Evolutionary conservation across 2,113 vertebrate genomes (phyloP).

Genomic region (Phoenicopterus ruber): DNA sequence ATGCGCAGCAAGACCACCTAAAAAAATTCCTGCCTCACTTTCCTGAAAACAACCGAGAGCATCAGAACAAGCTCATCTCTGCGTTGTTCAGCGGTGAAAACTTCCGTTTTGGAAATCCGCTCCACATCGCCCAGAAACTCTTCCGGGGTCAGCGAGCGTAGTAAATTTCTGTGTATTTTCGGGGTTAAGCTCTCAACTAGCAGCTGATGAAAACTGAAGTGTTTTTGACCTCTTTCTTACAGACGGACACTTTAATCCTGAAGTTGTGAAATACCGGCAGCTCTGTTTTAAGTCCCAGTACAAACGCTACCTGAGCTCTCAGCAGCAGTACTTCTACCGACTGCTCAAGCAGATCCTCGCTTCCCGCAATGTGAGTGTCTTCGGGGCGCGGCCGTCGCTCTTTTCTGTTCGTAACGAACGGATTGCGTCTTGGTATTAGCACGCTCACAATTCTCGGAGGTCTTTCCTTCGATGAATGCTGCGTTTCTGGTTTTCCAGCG

Average conservation of each 20-base stretch:
- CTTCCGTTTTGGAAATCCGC: slow-evolving; percentile 91
- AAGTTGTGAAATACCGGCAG: slow-evolving; percentile 95
- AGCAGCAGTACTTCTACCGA: slow-evolving; percentile 94
- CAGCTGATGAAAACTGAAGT: not conserved
- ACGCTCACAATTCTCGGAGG: not conserved
- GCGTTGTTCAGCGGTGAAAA: slow-evolving; percentile 86
- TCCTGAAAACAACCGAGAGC: slow-evolving; percentile 78
- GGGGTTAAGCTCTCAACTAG: not conserved
- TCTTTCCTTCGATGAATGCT: not conserved
- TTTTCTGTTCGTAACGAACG: not conserved
- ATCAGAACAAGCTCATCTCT: slow-evolving; percentile 79
- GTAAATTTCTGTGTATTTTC: rapidly evolving
- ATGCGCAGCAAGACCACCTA: slow-evolving; percentile 87
- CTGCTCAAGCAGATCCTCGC: slow-evolving; percentile 92
- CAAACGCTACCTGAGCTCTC: slow-evolving; percentile 85
- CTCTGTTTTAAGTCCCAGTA: slow-evolving; percentile 92
- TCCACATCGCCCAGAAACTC: slow-evolving; percentile 92
- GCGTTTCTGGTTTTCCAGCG: not conserved
- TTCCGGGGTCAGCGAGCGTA: slow-evolving; percentile 81
- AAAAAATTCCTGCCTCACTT: slow-evolving; percentile 90
- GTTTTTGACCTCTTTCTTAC: not conserved
- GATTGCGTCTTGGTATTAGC: not conserved
- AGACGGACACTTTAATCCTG: slow-evolving; percentile 96
- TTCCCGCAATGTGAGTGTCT: slow-evolving; percentile 86
- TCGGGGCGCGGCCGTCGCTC: rapidly evolving